phyloP scores from a whole-genome alignment of 2,797 vertebrate genomes.

The Anguilla obscura region DNA sequence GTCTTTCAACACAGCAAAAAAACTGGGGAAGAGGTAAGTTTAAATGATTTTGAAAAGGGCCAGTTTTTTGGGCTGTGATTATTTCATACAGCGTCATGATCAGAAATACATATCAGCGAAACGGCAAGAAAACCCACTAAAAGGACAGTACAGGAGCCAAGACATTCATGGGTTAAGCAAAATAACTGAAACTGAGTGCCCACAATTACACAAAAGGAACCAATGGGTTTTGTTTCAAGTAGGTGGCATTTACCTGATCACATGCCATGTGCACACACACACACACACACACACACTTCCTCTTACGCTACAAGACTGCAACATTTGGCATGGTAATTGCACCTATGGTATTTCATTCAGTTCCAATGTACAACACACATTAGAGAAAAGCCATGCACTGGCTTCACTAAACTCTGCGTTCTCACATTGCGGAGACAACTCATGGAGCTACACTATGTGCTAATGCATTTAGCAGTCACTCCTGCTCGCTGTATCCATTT shows the following conservation, averaged over 20 bases:
- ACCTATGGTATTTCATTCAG: background rate
- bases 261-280: background rate
- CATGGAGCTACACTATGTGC: constrained; percentile 39
- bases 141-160: background rate
- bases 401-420: background rate
- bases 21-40: background rate
- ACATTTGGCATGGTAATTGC: background rate
- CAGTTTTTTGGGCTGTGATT: background rate
- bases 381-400: background rate
- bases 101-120: background rate
- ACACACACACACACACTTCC: background rate
- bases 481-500: constrained; percentile 63
- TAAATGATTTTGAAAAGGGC: background rate
- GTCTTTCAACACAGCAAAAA: background rate
- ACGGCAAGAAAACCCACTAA: background rate
- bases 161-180: background rate
- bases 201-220: background rate
- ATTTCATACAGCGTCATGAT: background rate
- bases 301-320: background rate
- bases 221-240: background rate
- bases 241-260: background rate
- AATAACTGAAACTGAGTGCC: background rate
- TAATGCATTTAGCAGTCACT: constrained; percentile 59
- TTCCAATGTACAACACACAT: background rate
- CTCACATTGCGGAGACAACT: background rate